phyloP scores from a whole-genome alignment of 2,888 invertebrate genomes.

The Drosophila niveifrons region DNA sequence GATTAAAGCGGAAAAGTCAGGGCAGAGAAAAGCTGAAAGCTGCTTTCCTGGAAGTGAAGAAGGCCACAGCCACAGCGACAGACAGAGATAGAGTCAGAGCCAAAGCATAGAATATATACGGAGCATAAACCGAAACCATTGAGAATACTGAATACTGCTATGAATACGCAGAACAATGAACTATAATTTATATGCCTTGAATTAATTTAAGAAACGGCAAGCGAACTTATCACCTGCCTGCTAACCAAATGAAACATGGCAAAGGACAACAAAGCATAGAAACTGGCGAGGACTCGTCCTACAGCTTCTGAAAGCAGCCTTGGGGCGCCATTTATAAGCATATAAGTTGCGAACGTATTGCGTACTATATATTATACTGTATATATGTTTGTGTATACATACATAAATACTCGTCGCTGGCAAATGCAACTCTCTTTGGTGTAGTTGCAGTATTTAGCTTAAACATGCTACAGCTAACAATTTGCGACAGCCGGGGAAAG shows the following conservation, averaged over 20 bases:
- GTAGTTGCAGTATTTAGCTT: slow-evolving; percentile 71
- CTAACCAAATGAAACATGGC: slow-evolving; percentile 42
- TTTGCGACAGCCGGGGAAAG: slow-evolving; percentile 47
- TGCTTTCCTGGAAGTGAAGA: slow-evolving; percentile 16
- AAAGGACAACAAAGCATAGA: slow-evolving; percentile 18
- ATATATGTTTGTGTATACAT: too few relatives aligned
- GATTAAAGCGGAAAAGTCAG: slow-evolving; percentile 13
- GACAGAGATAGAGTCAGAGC: background rate
- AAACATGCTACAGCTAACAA: slow-evolving; percentile 72
- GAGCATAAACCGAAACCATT: slow-evolving; percentile 4
- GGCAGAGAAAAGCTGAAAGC: slow-evolving; percentile 20
- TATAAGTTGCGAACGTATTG: slow-evolving; percentile 19
- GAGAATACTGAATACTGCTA: slow-evolving; percentile 8
- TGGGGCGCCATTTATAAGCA: slow-evolving; percentile 31
- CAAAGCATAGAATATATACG: slow-evolving; percentile 6
- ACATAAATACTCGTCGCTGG: slow-evolving; percentile 29
- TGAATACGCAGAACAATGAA: slow-evolving; percentile 57
- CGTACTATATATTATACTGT: background rate
- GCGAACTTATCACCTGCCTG: slow-evolving; percentile 70
- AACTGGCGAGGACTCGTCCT: background rate
- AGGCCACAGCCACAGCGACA: background rate
- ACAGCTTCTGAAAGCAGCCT: slow-evolving; percentile 22
- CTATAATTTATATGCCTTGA: slow-evolving; percentile 73
- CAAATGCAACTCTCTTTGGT: slow-evolving; percentile 43
- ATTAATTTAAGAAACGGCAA: slow-evolving; percentile 65